phyloP scores from a whole-genome alignment of 2,113 vertebrate species.

The Oncorhynchus masou region DNA sequence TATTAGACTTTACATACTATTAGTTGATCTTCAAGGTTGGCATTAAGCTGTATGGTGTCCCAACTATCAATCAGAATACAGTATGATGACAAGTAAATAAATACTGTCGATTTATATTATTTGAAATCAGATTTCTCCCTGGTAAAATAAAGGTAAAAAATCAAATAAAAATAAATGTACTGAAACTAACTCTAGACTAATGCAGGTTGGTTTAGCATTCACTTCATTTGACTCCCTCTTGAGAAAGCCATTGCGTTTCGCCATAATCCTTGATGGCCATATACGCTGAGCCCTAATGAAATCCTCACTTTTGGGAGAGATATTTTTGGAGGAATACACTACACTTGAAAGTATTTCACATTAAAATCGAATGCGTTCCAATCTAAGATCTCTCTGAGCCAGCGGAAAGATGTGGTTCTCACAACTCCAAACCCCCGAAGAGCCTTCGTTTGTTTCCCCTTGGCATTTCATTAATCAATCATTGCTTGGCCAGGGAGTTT shows the following conservation, averaged over 20 bases:
- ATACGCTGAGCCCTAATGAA: neutral
- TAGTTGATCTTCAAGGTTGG: too few relatives aligned
- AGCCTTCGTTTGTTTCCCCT: constrained; percentile 12
- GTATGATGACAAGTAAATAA: too few relatives aligned
- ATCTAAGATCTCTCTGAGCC: neutral
- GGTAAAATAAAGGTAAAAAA: too few relatives aligned
- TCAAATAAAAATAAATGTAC: too few relatives aligned
- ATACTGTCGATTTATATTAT: too few relatives aligned
- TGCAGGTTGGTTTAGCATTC: neutral
- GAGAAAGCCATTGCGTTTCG: neutral
- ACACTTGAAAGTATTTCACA: neutral
- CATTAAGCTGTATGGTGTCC: too few relatives aligned
- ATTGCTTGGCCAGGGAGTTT: neutral
- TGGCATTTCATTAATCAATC: neutral
- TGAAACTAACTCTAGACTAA: neutral
- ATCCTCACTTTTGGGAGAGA: neutral
- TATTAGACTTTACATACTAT: neutral
- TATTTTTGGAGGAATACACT: neutral
- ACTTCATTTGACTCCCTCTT: neutral
- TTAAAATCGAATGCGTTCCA: neutral
- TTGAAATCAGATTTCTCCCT: too few relatives aligned
- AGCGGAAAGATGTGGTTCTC: neutral
- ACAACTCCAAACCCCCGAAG: neutral
- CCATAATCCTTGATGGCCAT: too few relatives aligned
- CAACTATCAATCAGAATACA: too few relatives aligned